These are phyloP conservation scores for Cydia amplana DNA, from an alignment of 1,140 invertebrate genomes.

Conservation along the genomic window DNA sequence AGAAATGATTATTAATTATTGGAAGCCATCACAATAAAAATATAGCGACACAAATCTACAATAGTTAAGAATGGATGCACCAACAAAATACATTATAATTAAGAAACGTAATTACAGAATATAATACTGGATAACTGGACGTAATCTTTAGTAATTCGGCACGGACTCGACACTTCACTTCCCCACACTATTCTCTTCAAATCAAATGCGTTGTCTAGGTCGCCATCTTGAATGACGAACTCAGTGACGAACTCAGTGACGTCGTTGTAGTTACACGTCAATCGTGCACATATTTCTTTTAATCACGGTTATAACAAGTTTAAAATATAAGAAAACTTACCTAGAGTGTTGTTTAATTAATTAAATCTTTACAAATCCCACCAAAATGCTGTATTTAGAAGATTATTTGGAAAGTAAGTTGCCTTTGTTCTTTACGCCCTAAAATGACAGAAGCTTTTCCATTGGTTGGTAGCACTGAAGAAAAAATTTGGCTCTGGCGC, in stretches of 20 bases:
- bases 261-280: conserved; percentile 46
- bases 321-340: conserved; percentile 18
- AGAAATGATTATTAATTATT: too few species aligned
- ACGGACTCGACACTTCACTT: neutral
- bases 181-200: neutral
- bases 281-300: conserved; percentile 34
- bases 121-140: too few species aligned
- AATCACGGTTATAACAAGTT: neutral
- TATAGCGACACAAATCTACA: too few species aligned
- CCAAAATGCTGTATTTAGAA: conserved; percentile 93
- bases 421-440: conserved; percentile 45
- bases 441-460: conserved; percentile 42
- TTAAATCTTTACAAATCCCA: conserved; percentile 50
- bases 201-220: neutral
- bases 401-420: conserved; percentile 97
- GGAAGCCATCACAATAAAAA: too few species aligned
- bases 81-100: neutral
- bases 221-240: conserved; percentile 30
- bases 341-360: conserved; percentile 36
- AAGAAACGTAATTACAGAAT: neutral
- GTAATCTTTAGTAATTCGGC: neutral
- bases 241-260: conserved; percentile 35
- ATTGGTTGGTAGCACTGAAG: conserved; percentile 31
- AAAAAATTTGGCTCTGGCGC: conserved; percentile 19
- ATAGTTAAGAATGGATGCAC: neutral